These are phyloP conservation scores for Chamaetylas fuelleborni DNA, from an alignment of 2,113 vertebrate species.

Conservation along the genomic window DNA sequence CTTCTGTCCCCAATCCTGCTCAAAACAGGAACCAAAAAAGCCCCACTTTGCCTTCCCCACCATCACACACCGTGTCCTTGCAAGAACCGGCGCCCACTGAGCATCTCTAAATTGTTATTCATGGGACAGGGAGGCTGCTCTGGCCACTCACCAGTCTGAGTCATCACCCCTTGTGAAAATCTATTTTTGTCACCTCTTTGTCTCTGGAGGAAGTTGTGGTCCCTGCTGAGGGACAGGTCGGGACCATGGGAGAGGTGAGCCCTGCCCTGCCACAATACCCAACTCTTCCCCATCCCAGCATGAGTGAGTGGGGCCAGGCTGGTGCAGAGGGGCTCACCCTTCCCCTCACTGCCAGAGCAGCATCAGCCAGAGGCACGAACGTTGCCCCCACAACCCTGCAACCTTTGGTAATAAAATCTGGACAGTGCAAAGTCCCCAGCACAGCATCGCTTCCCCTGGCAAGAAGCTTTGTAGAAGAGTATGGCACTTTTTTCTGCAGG, in stretches of 20 bases:
- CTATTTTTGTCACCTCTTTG: background rate
- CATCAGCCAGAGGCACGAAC: background rate
- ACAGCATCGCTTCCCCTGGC: background rate
- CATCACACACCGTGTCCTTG: fast-evolving
- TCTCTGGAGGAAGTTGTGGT: background rate
- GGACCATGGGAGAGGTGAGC: fast-evolving
- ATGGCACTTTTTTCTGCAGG: fast-evolving
- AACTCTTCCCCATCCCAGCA: background rate
- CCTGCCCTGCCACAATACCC: background rate
- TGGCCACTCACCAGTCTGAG: conserved; percentile 10
- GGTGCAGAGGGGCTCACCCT: background rate
- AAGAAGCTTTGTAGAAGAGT: fast-evolving
- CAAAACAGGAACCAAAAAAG: background rate
- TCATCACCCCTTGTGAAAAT: background rate
- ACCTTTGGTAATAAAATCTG: background rate
- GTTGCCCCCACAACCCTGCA: fast-evolving
- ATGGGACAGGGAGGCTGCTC: background rate
- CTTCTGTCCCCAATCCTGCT: background rate
- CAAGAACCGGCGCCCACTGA: fast-evolving
- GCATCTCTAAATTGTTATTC: background rate
- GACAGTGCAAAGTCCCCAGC: background rate
- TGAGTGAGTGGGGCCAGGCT: background rate
- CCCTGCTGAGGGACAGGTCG: background rate
- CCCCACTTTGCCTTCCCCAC: fast-evolving
- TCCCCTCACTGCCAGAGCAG: background rate